Evolutionary conservation across 2,797 vertebrate species (phyloP), one percentile per base, ranked within the genome.

Genomic region (Fistularia commersonii): DNA sequence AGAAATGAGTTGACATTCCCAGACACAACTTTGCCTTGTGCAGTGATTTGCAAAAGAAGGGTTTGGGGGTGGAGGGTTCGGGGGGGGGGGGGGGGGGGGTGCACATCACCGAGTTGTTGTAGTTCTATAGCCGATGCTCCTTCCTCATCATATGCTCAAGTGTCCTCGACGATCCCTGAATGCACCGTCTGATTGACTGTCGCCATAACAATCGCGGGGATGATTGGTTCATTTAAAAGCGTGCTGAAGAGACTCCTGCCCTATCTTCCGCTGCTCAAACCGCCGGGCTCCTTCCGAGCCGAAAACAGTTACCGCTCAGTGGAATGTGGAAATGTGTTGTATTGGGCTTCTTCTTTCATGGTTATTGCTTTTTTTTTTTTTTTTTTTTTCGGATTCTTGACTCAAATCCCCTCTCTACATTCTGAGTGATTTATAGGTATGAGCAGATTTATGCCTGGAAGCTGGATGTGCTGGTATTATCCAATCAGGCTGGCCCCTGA

Each of bases 381-480:
- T 47, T 44, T 52, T 42, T 31, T 61, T 54, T 69, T 79, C 74
- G 53, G 61, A 82, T 84, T 80, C 86, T 74, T 67, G 70, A 77
- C 69, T 85, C 61, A 84, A 88, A 85, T 86, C 84, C 84, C 61
- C 69, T 69, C 64, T 73, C 83, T 81, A 71, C 76, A 72, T 84
- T 77, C 76, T 77, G 80, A 86, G 83, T 80, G 86, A 85, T 87
- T 84, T 84, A 87, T 87, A 87, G 81, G 83, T 88, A 87, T 86
- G 81, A 89, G 82, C 86, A 81, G 84, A 87, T 84, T 84, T 80
- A 81, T 84, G 82, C 79, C 82, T 74, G 67, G 77, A 74, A 84
- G 86, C 85, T 80, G 72, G 73, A 74, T 72, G 82, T 79, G 71
- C 45, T 41, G 8, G 79, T 79, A 73, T 88, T 85, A 86, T 87